These are phyloP conservation scores for Elanoides forficatus DNA, from an alignment of 2,113 vertebrate genomes.

Conservation along the genomic window DNA sequence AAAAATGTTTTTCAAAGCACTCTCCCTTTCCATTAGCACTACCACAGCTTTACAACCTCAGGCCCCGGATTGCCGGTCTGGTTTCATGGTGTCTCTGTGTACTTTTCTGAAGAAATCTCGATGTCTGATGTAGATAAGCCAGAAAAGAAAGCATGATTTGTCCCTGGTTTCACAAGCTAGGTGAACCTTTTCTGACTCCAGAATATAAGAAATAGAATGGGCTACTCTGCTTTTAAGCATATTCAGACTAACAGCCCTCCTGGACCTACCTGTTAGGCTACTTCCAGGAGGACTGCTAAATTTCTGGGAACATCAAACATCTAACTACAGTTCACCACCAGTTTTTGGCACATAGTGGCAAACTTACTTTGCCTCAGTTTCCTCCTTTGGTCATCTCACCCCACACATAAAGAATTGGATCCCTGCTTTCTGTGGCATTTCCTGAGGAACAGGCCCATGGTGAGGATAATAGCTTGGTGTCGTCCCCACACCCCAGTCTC, in stretches of 20 bases:
- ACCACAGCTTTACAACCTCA: not conserved
- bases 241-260: not conserved
- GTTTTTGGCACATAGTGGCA: not conserved
- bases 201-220: not conserved
- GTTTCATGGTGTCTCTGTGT: not conserved
- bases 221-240: not conserved
- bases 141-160: not conserved
- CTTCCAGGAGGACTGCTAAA: not conserved
- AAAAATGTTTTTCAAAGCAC: not conserved
- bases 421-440: not conserved
- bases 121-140: not conserved
- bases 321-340: not conserved
- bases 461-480: not conserved
- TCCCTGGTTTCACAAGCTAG: not conserved
- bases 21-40: not conserved
- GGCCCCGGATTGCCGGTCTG: accelerated
- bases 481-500: not conserved
- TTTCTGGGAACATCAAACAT: accelerated
- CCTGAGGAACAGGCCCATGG: not conserved
- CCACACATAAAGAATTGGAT: accelerated
- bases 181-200: not conserved
- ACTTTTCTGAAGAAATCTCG: not conserved
- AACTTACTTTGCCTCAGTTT: not conserved
- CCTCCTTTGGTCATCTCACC: not conserved
- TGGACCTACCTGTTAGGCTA: not conserved